These are phyloP conservation scores for Mormyrus proboscirostris DNA, from an alignment of 2,797 vertebrate species.

Conservation along the genomic window DNA sequence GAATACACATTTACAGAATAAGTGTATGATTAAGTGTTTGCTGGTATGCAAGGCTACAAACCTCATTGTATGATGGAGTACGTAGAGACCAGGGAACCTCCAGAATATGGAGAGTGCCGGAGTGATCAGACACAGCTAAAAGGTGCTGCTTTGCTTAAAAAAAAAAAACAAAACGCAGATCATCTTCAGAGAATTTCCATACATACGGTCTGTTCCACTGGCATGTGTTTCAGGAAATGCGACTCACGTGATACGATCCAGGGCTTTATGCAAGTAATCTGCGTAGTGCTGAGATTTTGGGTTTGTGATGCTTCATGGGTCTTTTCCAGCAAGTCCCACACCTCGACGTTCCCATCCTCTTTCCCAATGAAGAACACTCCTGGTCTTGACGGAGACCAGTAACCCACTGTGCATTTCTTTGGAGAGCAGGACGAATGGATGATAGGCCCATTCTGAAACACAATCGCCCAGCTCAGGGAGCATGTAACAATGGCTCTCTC, in stretches of 20 bases:
- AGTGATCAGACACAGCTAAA: conserved; percentile 73
- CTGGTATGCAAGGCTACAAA: conserved; percentile 42
- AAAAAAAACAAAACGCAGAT: not conserved
- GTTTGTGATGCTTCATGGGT: conserved; percentile 62
- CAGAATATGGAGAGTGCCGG: conserved; percentile 73
- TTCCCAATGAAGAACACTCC: conserved; percentile 81
- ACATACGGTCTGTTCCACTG: not conserved
- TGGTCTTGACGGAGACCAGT: conserved; percentile 81
- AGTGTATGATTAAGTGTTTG: not conserved
- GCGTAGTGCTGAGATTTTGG: conserved; percentile 59
- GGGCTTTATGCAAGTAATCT: conserved; percentile 73
- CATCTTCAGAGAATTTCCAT: not conserved
- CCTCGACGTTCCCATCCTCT: conserved; percentile 76
- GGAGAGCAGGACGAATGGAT: conserved; percentile 60
- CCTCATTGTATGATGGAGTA: conserved; percentile 67
- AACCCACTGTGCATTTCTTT: conserved; percentile 62
- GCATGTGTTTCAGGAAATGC: not conserved
- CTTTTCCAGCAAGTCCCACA: conserved; percentile 86
- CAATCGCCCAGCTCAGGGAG: not conserved
- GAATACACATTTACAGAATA: not conserved
- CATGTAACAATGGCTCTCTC: not conserved
- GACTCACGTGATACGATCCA: conserved; percentile 67
- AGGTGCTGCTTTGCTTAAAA: conserved; percentile 75
- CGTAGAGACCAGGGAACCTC: conserved; percentile 72
- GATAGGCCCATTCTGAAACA: conserved; percentile 65